These are phyloP conservation scores for Jacana jacana DNA, from an alignment of 2,113 vertebrate genomes.

Conservation along the genomic window DNA sequence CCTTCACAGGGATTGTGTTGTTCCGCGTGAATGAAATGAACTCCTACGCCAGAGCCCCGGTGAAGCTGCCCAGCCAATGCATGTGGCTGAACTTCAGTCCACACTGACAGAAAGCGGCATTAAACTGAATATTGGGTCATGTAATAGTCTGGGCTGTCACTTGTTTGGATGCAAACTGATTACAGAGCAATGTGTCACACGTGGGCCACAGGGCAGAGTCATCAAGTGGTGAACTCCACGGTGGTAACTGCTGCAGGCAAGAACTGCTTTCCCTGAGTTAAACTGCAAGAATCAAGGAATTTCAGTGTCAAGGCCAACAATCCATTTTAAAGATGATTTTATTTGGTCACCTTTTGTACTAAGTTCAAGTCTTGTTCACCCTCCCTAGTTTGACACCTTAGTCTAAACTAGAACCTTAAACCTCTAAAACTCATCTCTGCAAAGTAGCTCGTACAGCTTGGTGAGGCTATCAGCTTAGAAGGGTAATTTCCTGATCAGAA, in stretches of 20 bases:
- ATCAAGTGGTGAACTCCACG: background rate
- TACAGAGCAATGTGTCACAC: rapidly evolving
- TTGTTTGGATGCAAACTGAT: background rate
- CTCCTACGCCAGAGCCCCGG: no score
- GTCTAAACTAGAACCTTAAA: background rate
- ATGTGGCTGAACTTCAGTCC: rapidly evolving
- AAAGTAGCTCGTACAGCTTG: background rate
- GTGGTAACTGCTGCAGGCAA: background rate
- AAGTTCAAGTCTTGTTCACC: background rate
- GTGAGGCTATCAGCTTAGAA: background rate
- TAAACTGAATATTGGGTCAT: background rate
- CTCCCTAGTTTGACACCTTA: background rate
- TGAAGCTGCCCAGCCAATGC: background rate
- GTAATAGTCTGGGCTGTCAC: background rate
- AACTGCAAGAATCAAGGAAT: background rate
- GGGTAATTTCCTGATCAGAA: background rate
- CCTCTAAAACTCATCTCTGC: background rate
- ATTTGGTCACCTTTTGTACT: background rate
- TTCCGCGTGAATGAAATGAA: rapidly evolving
- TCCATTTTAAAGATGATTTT: background rate
- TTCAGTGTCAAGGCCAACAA: background rate
- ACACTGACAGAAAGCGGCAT: rapidly evolving
- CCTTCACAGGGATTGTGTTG: rapidly evolving
- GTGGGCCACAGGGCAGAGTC: background rate
- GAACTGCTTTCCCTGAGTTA: background rate